These are phyloP conservation scores for Amphibalanus amphitrite DNA, from an alignment of 1,140 invertebrate genomes.

Conservation along the genomic window DNA sequence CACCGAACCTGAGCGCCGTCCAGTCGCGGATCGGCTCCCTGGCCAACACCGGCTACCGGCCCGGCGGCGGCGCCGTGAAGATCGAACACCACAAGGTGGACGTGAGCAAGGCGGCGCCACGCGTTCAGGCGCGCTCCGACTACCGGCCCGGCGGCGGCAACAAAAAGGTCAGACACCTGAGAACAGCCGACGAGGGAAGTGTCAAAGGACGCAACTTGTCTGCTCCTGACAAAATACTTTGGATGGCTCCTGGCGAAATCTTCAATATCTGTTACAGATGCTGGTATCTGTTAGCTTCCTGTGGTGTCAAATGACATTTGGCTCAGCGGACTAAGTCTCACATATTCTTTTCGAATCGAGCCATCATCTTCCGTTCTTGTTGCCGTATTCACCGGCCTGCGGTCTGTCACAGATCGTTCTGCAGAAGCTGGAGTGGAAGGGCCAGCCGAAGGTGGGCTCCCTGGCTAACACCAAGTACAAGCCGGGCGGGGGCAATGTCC, in stretches of 20 bases:
- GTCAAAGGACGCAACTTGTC: no score
- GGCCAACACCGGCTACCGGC: slow-evolving; percentile 63
- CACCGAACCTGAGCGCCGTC: slow-evolving; percentile 75
- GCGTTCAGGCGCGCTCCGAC: slow-evolving; percentile 81
- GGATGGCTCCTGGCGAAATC: no score
- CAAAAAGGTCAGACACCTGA: slow-evolving; percentile 50
- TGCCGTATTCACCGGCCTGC: no score
- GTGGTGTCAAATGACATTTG: no score
- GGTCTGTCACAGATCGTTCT: slow-evolving; percentile 36
- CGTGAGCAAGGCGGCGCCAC: slow-evolving; percentile 56
- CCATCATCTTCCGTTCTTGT: no score
- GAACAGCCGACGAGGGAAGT: no score
- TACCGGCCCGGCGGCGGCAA: slow-evolving; percentile 74
- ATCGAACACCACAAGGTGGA: slow-evolving; percentile 75
- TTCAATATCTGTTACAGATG: no score
- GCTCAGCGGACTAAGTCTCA: no score
- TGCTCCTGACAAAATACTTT: no score
- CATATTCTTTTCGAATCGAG: no score
- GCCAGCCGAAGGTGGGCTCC: slow-evolving; percentile 80
- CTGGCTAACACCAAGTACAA: slow-evolving; percentile 83
- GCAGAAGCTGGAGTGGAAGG: slow-evolving; percentile 75
- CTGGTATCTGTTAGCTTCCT: no score
- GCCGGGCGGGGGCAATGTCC: slow-evolving; percentile 80
- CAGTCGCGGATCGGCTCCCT: slow-evolving; percentile 87
- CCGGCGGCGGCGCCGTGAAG: slow-evolving; percentile 73